Evolutionary conservation across 2,113 vertebrate species (phyloP).

Genomic region (Onychostruthus taczanowskii): DNA sequence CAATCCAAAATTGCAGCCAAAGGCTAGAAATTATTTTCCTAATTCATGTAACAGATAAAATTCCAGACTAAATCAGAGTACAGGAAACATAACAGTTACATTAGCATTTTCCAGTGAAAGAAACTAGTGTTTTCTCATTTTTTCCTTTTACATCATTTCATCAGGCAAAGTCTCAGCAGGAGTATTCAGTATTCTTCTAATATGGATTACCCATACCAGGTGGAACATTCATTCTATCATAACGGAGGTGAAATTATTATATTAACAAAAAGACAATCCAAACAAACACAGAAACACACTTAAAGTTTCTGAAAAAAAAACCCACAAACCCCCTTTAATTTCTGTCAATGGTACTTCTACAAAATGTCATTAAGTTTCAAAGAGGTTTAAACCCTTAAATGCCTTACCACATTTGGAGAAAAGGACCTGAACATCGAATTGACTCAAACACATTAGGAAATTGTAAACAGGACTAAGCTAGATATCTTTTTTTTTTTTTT

Average conservation of each 20-base stretch:
- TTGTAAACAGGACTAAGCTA: background rate
- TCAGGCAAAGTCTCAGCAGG: background rate
- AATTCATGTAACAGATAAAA: background rate
- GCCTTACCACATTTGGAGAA: background rate
- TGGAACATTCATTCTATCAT: background rate
- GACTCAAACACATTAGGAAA: background rate
- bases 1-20: background rate
- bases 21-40: background rate
- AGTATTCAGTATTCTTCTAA: background rate
- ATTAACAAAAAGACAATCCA: background rate
- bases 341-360: background rate
- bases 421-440: background rate
- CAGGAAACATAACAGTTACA: background rate
- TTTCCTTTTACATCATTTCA: background rate
- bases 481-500: background rate
- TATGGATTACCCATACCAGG: background rate
- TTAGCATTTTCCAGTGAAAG: background rate
- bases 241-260: background rate
- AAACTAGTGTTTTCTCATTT: background rate
- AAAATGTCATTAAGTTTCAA: background rate
- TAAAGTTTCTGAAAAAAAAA: background rate
- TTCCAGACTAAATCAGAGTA: background rate
- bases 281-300: background rate
- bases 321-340: rapidly evolving
- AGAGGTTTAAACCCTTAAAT: background rate